These are phyloP conservation scores for Mohoua ochrocephala DNA, from an alignment of 2,113 vertebrate genomes.

Conservation along the genomic window DNA sequence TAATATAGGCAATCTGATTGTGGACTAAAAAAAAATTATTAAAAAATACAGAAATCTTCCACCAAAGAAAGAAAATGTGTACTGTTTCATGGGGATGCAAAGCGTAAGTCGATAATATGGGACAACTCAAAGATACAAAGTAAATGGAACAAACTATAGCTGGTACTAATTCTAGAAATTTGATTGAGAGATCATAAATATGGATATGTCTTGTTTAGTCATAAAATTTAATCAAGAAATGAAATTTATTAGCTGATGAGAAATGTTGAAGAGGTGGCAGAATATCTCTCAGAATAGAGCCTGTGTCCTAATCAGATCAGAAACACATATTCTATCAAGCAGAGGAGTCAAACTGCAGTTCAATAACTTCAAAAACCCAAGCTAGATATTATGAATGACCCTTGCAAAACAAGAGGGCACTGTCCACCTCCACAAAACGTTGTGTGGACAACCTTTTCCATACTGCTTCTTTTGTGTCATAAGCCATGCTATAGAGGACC, in stretches of 20 bases:
- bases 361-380: background rate
- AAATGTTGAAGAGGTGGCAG: background rate
- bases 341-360: background rate
- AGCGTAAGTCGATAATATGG: background rate
- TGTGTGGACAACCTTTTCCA: background rate
- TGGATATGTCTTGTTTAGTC: background rate
- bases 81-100: background rate
- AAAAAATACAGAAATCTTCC: background rate
- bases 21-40: background rate
- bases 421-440: background rate
- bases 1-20: background rate
- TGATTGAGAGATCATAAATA: constrained; percentile 24
- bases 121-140: background rate
- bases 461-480: background rate
- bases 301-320: background rate
- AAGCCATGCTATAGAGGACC: background rate
- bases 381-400: background rate
- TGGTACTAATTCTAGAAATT: background rate
- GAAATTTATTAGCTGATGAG: background rate
- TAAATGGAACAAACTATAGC: background rate
- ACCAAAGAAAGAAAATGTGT: background rate
- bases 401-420: background rate
- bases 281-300: constrained; percentile 12
- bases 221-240: background rate
- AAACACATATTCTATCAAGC: background rate